A percentile compares a stretch with the other conserved stretches of the same genome.
phyloP scores from a whole-genome alignment of 2,113 vertebrate species.

The Sceloporus undulatus region DNA sequence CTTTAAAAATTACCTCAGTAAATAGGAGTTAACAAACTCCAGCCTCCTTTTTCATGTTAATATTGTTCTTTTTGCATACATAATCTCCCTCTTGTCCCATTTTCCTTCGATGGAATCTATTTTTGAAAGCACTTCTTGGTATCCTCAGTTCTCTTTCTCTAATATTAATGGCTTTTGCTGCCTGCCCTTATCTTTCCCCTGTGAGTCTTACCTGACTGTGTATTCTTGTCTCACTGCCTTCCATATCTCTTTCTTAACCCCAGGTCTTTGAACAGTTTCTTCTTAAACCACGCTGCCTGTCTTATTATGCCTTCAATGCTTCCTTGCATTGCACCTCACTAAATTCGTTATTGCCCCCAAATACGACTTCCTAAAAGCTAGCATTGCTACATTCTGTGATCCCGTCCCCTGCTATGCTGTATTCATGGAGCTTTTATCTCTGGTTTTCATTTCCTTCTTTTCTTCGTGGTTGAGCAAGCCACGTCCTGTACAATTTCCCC shows the following conservation, averaged over 20 bases:
- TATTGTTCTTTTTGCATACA: slow-evolving; percentile 12
- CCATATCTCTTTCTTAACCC: slow-evolving; percentile 36
- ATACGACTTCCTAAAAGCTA: background rate
- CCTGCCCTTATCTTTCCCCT: slow-evolving; percentile 61
- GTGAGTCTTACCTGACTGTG: slow-evolving; percentile 32
- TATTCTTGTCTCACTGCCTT: slow-evolving; percentile 33
- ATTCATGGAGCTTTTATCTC: slow-evolving; percentile 59
- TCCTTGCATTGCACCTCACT: slow-evolving; percentile 48
- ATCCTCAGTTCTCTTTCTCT: slow-evolving; percentile 57
- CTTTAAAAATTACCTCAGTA: slow-evolving; percentile 13
- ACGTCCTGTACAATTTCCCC: slow-evolving; percentile 55
- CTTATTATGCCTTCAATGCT: slow-evolving; percentile 44
- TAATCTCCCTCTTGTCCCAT: slow-evolving; percentile 3
- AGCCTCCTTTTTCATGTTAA: slow-evolving; percentile 16
- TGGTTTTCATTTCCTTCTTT: slow-evolving; percentile 47
- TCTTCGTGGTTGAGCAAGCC: slow-evolving; percentile 61
- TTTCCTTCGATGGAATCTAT: slow-evolving; percentile 12
- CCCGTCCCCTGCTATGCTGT: slow-evolving; percentile 36
- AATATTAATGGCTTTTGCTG: slow-evolving; percentile 41
- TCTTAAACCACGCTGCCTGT: slow-evolving; percentile 13
- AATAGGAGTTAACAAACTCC: slow-evolving; percentile 1
- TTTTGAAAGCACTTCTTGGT: slow-evolving; percentile 25
- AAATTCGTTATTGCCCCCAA: slow-evolving; percentile 59
- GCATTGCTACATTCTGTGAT: slow-evolving; percentile 21
- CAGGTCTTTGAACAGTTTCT: slow-evolving; percentile 43